Evolutionary conservation across 2,888 invertebrate species (phyloP).

Genomic region (Andrena camellia): DNA sequence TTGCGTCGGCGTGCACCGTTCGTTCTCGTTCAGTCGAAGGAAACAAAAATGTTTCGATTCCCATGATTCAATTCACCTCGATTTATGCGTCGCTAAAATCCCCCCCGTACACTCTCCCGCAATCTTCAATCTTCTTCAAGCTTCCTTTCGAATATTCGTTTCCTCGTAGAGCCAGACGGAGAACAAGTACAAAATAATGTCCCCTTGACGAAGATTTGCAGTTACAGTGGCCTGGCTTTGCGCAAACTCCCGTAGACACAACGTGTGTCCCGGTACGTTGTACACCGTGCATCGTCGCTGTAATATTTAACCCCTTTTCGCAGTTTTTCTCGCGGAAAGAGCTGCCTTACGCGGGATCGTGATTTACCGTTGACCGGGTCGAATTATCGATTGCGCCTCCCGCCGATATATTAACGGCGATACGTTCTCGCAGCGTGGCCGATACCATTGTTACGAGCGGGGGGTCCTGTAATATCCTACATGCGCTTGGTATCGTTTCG

Average conservation of each 20-base stretch:
- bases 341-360: constrained; percentile 53
- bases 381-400: constrained; percentile 68
- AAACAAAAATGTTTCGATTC: neutral
- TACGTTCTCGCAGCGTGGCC: constrained; percentile 46
- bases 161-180: neutral
- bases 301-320: constrained; percentile 67
- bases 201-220: constrained; percentile 1
- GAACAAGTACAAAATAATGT: neutral
- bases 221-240: neutral
- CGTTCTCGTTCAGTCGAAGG: neutral
- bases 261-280: neutral
- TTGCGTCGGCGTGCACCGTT: neutral
- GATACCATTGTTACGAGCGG: constrained; percentile 54
- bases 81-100: constrained; percentile 8
- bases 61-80: neutral
- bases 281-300: constrained; percentile 36
- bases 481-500: constrained; percentile 46
- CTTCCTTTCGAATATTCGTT: neutral
- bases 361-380: constrained; percentile 65
- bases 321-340: constrained; percentile 48
- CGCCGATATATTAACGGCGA: constrained; percentile 67
- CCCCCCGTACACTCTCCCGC: too few species aligned
- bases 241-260: constrained; percentile 3
- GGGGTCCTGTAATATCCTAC: constrained; percentile 49
- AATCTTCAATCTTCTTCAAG: too few species aligned